Evolutionary conservation across 2,888 invertebrate genomes (phyloP), one percentile per base, ranked within the genome.

Genomic region (Molanna angustata): DNA sequence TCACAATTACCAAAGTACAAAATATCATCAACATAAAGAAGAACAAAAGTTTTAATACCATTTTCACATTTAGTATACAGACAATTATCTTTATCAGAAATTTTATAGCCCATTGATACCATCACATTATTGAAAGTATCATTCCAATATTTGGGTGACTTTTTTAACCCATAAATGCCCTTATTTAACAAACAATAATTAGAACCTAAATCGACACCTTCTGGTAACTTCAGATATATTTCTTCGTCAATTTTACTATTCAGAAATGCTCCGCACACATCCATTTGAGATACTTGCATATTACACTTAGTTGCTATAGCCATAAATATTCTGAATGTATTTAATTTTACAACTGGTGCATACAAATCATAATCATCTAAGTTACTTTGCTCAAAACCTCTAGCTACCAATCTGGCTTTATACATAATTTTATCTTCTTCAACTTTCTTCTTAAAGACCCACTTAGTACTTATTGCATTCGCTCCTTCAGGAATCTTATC

Each of bases 231-330:
- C 13, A 37, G 4, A 37, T 17, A 37, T 9, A 37, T 16, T 37
- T 37, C 37, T 37, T 37, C 37, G 4, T 37, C 37, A 17, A 37
- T 37, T 9, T 37, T 18, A n/a, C 37, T 18, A 17, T 37, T 16
- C 18, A 37, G 13, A 11, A 37, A 37, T 7, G 37, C 37, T 3
- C 16, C 37, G 18, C 16, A 16, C 9, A 18, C 37, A 17, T 37
- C 37, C 18, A 37, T 17, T 9, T 37, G 37, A 37, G 16, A 9
- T 7, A 37, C 18, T n/a, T 37, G 17, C 37, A 16, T 17, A 37
- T 37, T 16, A 37, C 18, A 17, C 16, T 17, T 7, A 6, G 37
- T 37, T 17, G 37, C 37, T 16, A 37, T 17, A 13, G 37, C 37
- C 7, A 37, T 37, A 17, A 37, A 13, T 17, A 37, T 18, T 37